These are phyloP conservation scores for Halocynthia roretzi DNA, from an alignment of 23 tunicate genomes.

Conservation along the genomic window DNA sequence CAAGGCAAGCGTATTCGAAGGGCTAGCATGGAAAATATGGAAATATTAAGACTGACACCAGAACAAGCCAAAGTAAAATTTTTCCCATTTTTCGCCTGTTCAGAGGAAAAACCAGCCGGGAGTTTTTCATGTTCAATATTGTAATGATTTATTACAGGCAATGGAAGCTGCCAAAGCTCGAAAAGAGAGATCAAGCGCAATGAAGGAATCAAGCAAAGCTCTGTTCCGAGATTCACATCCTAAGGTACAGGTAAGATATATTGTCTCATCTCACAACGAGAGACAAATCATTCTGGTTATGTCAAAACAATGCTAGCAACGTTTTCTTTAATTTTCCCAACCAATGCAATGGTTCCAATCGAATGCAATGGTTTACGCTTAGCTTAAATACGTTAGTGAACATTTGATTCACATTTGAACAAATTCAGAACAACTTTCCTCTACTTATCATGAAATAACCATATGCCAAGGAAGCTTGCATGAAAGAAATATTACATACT, in stretches of 20 bases:
- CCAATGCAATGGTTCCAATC: too few species aligned
- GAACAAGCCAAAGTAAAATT: constrained; percentile 40
- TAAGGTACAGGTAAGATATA: neutral
- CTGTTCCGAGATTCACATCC: constrained; percentile 10
- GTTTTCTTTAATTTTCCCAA: too few species aligned
- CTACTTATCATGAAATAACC: too few species aligned
- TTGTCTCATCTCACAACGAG: too few species aligned
- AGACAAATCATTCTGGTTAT: too few species aligned
- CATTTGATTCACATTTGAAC: too few species aligned
- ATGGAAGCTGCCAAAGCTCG: constrained; percentile 14
- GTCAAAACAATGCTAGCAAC: too few species aligned
- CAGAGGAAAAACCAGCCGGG: neutral
- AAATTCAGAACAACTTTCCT: too few species aligned
- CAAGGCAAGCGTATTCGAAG: constrained; percentile 31
- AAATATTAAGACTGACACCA: constrained; percentile 54
- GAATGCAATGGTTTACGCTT: too few species aligned
- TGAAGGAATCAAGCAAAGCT: constrained; percentile 7
- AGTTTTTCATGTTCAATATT: neutral
- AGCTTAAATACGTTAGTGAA: too few species aligned
- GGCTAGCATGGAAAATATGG: constrained; percentile 83
- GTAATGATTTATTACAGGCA: neutral
- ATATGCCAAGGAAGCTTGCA: too few species aligned
- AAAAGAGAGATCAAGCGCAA: neutral
- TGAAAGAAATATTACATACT: too few species aligned
- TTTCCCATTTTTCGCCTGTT: neutral